Conservation (phyloP, 2,797 vertebrate genomes). For the Myotis daubentonii region DNA sequence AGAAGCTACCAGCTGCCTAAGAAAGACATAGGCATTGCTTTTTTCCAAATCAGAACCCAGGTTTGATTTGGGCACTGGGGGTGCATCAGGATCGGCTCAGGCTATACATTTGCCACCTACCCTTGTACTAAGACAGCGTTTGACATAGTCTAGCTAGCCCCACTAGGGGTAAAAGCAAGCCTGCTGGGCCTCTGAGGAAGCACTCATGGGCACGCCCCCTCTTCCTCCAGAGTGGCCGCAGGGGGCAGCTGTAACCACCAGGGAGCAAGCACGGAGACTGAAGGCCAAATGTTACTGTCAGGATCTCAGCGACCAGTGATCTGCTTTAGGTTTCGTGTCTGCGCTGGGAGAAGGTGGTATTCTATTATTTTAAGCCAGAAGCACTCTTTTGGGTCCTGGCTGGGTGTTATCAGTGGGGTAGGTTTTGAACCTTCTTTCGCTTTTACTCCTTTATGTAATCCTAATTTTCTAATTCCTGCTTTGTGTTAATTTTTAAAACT, state of each 20-base stretch:
- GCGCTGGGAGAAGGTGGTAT: neutral
- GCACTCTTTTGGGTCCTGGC: neutral
- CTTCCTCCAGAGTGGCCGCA: neutral
- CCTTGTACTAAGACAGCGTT: neutral
- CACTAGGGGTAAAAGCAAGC: neutral
- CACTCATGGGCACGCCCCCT: neutral
- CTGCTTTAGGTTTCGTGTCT: neutral
- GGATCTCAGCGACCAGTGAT: neutral
- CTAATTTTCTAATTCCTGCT: neutral
- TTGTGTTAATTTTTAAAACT: neutral
- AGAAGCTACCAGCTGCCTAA: neutral
- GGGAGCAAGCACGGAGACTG: neutral
- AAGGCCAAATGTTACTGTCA: neutral
- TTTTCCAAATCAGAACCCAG: neutral
- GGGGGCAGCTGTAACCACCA: neutral
- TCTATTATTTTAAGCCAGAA: neutral
- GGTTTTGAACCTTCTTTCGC: neutral
- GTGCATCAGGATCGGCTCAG: neutral
- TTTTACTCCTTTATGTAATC: neutral
- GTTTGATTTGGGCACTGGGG: neutral
- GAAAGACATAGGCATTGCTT: neutral
- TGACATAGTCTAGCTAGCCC: neutral
- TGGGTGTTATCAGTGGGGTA: neutral
- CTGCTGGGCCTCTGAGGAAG: neutral
- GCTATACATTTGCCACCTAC: neutral